phyloP scores from a whole-genome alignment of 2,113 vertebrate genomes.

The Chascanopsetta lugubris region DNA sequence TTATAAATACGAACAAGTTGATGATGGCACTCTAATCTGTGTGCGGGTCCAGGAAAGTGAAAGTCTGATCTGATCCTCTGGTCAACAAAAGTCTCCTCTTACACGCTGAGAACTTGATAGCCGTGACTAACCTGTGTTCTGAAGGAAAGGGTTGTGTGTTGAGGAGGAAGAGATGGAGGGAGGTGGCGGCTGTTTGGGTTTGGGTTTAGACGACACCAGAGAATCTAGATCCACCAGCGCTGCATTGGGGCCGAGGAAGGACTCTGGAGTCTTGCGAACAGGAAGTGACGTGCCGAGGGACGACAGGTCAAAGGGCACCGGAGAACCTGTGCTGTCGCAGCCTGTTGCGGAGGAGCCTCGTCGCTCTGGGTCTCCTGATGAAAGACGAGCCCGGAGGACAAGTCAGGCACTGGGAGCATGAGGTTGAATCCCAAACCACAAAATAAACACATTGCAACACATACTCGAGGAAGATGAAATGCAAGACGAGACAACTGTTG shows the following conservation, averaged over 20 bases:
- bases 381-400: neutral
- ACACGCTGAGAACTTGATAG: neutral
- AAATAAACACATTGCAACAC: conserved; percentile 19
- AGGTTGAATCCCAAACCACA: neutral
- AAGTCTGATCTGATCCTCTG: neutral
- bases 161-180: conserved; percentile 80
- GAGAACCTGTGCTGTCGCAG: conserved; percentile 78
- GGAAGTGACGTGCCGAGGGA: conserved; percentile 86
- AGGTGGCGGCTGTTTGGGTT: conserved; percentile 80
- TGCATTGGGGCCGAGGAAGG: conserved; percentile 92
- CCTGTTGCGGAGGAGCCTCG: conserved; percentile 69
- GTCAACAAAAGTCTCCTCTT: neutral
- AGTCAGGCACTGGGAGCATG: neutral
- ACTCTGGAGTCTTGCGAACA: conserved; percentile 90
- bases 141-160: conserved; percentile 89
- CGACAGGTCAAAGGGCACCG: conserved; percentile 83
- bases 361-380: conserved; percentile 75
- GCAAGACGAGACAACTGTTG: conserved; percentile 61
- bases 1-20: neutral
- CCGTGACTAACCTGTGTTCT: conserved; percentile 81
- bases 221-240: conserved; percentile 91
- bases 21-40: neutral
- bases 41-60: neutral
- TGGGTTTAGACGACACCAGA: conserved; percentile 86
- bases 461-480: conserved; percentile 60